Evolutionary conservation across 1,140 invertebrate species (phyloP).

Genomic region (Hetaerina americana): DNA sequence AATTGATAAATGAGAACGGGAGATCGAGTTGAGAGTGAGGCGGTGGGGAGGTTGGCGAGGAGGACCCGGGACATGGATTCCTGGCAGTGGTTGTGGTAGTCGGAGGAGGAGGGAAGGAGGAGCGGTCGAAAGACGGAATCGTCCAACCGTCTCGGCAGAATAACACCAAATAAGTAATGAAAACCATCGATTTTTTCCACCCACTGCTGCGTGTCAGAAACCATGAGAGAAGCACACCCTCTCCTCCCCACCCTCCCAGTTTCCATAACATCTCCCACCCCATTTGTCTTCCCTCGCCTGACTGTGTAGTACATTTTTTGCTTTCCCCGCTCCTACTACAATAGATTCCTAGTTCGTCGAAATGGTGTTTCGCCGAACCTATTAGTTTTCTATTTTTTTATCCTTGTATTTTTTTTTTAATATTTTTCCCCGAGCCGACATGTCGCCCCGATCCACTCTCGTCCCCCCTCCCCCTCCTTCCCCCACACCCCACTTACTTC

Average conservation of each 20-base stretch:
- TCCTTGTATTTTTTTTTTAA: too few species aligned
- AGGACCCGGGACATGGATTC: not conserved
- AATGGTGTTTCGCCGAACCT: too few species aligned
- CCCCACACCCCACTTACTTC: not conserved
- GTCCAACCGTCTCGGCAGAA: not conserved
- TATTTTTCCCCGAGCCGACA: too few species aligned
- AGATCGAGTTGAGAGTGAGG: too few species aligned
- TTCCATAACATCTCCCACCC: too few species aligned
- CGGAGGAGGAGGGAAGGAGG: not conserved
- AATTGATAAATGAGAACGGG: too few species aligned
- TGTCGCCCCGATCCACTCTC: not conserved
- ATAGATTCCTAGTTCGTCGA: too few species aligned
- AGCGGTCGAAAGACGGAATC: not conserved
- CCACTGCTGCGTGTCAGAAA: not conserved
- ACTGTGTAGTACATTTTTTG: too few species aligned
- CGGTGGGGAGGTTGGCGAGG: too few species aligned
- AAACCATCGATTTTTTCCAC: not conserved
- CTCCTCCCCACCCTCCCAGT: not conserved
- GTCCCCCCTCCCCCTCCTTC: not conserved
- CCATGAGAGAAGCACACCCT: not conserved
- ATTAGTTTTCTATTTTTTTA: too few species aligned
- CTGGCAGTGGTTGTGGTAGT: not conserved
- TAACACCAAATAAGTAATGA: not conserved
- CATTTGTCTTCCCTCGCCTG: too few species aligned
- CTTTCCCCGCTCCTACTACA: too few species aligned